Percentiles rank a stretch among this genome's conserved stretches.
Conservation (phyloP, 2,797 vertebrate species). For the Emydoidea blandingii region DNA sequence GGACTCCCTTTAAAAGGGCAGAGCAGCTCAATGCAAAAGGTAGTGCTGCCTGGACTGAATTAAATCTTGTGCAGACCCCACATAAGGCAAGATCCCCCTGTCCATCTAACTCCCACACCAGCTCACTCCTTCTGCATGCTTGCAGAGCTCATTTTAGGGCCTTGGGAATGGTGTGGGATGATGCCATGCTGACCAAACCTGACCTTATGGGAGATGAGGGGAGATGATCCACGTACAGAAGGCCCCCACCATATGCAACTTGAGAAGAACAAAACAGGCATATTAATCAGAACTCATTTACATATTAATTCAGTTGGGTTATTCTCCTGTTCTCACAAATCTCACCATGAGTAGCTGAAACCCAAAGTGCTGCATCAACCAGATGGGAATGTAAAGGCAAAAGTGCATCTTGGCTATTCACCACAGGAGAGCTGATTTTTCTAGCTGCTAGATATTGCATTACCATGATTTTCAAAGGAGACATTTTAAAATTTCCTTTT, state of each 20-base stretch:
- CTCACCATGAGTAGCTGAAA: conserved; percentile 57
- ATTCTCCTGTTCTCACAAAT: conserved; percentile 44
- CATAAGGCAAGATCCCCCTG: not conserved
- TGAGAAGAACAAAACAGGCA: not conserved
- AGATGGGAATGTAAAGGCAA: conserved; percentile 56
- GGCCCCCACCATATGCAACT: not conserved
- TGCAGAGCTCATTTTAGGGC: not conserved
- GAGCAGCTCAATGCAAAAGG: not conserved
- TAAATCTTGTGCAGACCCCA: not conserved
- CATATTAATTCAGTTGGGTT: conserved; percentile 56
- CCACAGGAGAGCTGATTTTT: conserved; percentile 59
- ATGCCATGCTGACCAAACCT: not conserved
- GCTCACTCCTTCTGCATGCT: not conserved
- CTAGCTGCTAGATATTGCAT: conserved; percentile 47
- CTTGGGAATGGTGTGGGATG: not conserved
- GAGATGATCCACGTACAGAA: not conserved
- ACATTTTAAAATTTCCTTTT: conserved; percentile 68
- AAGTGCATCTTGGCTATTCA: conserved; percentile 31
- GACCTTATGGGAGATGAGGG: not conserved
- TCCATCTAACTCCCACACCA: not conserved
- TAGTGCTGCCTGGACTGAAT: not conserved
- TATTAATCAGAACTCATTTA: conserved; percentile 47
- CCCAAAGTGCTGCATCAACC: conserved; percentile 62
- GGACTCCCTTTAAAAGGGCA: too few species aligned
- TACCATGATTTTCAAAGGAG: conserved; percentile 63